Percentiles rank a stretch among this genome's conserved stretches.
These are phyloP conservation scores for Anguilla marmorata DNA, from an alignment of 2,797 vertebrate genomes.

Conservation along the genomic window DNA sequence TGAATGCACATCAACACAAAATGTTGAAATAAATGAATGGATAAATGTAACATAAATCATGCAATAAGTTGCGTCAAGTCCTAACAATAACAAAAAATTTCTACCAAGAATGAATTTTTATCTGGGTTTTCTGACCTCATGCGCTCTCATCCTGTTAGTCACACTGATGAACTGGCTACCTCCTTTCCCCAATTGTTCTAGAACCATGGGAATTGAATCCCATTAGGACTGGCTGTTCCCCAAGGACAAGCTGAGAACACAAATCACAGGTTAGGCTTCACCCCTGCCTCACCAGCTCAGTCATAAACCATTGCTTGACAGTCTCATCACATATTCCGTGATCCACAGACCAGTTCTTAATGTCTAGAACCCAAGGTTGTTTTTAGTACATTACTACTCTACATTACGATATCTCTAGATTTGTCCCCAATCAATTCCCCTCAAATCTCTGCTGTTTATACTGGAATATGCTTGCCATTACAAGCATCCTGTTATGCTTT, in stretches of 20 bases:
- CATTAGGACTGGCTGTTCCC: not conserved
- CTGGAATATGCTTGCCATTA: not conserved
- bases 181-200: not conserved
- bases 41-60: not conserved
- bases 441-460: not conserved
- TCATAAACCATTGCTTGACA: not conserved
- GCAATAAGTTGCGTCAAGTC: not conserved
- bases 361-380: not conserved
- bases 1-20: not conserved
- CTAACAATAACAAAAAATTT: not conserved
- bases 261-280: not conserved
- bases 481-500: constrained; percentile 12
- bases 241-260: not conserved
- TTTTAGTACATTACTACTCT: not conserved
- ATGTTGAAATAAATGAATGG: not conserved
- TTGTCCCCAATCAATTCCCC: not conserved
- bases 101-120: not conserved
- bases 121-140: not conserved
- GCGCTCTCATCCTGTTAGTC: not conserved
- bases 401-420: not conserved
- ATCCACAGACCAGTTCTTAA: not conserved
- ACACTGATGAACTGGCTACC: not conserved
- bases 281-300: not conserved
- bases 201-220: not conserved
- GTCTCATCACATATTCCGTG: not conserved